Base-by-base conservation (phyloP, 2,113 vertebrate genomes). In the Hypomesus transpacificus region DNA sequence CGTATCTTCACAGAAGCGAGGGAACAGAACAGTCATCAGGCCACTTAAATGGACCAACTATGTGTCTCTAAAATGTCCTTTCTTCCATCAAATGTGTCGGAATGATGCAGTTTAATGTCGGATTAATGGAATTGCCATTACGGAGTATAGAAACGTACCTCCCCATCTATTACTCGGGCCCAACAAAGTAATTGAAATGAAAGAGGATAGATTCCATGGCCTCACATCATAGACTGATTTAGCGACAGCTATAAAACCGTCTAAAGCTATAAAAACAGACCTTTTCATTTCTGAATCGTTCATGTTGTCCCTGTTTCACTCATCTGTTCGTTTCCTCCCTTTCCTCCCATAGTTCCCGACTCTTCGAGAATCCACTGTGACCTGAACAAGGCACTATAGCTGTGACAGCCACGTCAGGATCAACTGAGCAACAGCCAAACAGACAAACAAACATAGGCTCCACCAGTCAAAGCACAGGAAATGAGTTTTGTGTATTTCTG, bases 111-210 rank as follows among this genome's bases (percentile, higher is more conserved):
- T 34, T 34, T 34, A 34, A 34, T 7, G 7, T 34, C 31, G 31
- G 31, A 34, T 34, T 34, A 34, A 34, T 34, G 31, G 31, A 46
- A 46, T 13, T 9, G 39, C 39, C 39, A 46, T 46, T 13, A 11
- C 7, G 39, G 39, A 9, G 39, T 46, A 11, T 0, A 46, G 39
- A 2, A 46, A 46, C 39, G 0, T 26, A 26, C 24, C 24, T 26
- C 24, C 24, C 24, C 24, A 26, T 46, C 8, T 67, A 53, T 51
- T 56, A 65, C n/a, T 26, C 18, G 53, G 78, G 75, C 73, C 46
- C 75, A 59, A 73, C 75, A 74, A 77, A 85, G 85, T 80, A 75
- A 82, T 67, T 79, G 58, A 81, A 86, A 80, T 68, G 73, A 74
- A 75, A 59, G 58, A 71, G 78, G 74, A 77, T 82, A 86, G 78